A percentile compares a stretch with the other conserved stretches of the same genome.
These are phyloP conservation scores for Bombus confusus DNA, from an alignment of 1,140 invertebrate species.

Conservation along the genomic window DNA sequence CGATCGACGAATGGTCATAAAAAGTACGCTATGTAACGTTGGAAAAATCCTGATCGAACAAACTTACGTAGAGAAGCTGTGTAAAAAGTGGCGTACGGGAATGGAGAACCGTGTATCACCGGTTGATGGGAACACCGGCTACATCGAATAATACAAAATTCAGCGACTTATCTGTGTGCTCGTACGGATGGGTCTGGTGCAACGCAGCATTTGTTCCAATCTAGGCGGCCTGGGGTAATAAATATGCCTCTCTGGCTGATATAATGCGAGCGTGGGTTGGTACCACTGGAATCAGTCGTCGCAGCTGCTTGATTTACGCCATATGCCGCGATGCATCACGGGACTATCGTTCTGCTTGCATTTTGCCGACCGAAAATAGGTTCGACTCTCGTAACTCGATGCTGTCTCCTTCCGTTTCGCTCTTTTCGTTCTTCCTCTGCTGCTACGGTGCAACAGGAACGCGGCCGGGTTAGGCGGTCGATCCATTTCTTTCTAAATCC, in stretches of 20 bases:
- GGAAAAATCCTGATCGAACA: not conserved
- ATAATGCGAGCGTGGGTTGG: conserved; percentile 79
- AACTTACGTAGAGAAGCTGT: not conserved
- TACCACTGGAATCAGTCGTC: conserved; percentile 75
- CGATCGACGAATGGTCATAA: not conserved
- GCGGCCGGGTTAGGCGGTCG: not conserved
- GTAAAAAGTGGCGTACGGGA: not conserved
- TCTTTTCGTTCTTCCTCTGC: not conserved
- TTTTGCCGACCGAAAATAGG: conserved; percentile 75
- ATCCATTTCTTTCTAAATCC: conserved; percentile 53
- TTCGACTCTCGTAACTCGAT: conserved; percentile 63
- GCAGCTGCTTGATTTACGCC: conserved; percentile 80
- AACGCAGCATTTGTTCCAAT: conserved; percentile 75
- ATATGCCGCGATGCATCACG: conserved; percentile 74
- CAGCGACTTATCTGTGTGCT: conserved; percentile 13
- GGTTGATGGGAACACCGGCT: conserved; percentile 2
- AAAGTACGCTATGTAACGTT: not conserved
- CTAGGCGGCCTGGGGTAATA: conserved; percentile 73
- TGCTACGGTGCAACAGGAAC: not conserved
- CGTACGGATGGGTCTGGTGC: conserved; percentile 41
- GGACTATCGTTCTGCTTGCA: conserved; percentile 75
- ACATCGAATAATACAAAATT: conserved; percentile 55
- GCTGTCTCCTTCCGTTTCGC: conserved; percentile 45
- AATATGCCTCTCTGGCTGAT: conserved; percentile 78
- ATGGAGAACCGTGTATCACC: not conserved